Evolutionary conservation across 2,797 vertebrate species (phyloP), one percentile per base, ranked within the genome.

Genomic region (Graptemys geographica): DNA sequence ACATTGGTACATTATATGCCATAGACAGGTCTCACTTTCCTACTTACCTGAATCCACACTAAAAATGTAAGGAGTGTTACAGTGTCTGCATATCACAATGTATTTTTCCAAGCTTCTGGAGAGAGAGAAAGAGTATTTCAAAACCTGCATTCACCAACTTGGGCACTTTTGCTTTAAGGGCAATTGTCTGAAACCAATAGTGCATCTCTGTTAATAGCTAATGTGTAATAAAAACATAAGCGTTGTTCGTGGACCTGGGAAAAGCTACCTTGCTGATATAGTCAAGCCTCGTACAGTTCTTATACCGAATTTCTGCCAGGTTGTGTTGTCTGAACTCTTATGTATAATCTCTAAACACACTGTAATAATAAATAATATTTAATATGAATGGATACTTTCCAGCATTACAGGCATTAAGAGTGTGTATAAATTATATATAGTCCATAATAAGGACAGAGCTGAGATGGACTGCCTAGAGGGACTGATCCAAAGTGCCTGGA

Each of bases 151-250:
- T 25, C 56, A 76, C 65, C 21, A n/a, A 69, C 47, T 31, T n/a
- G 10, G 65, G 76, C 12, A 15, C 1, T 69, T 78, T 56, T 86
- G 55, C 8, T 53, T 88, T n/a, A 16, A 52, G 62, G 5, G 10
- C 80, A 78, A n/a, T 84, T 83, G 57, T 89, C 83, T 84, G 65
- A 81, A 91, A 79, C n/a, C 3, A 28, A 33, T 44, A 74, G 25
- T 4, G 56, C 31, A 37, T 78, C 83, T 47, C 56, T 56, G 3
- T 27, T 72, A 41, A 56, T 74, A 74, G 37, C 57, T 87, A 9
- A 7, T 10, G 53, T 55, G 19, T 79, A 90, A 59, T 19, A 53
- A 79, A 79, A 0, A 0, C 6, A 4, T n/a, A 47, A 19, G 33
- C 9, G 11, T 9, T 59, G 57, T 80, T 81, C 10, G 28, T 80